phyloP scores from a whole-genome alignment of 2,113 vertebrate genomes.

The Montifringilla adamsi region DNA sequence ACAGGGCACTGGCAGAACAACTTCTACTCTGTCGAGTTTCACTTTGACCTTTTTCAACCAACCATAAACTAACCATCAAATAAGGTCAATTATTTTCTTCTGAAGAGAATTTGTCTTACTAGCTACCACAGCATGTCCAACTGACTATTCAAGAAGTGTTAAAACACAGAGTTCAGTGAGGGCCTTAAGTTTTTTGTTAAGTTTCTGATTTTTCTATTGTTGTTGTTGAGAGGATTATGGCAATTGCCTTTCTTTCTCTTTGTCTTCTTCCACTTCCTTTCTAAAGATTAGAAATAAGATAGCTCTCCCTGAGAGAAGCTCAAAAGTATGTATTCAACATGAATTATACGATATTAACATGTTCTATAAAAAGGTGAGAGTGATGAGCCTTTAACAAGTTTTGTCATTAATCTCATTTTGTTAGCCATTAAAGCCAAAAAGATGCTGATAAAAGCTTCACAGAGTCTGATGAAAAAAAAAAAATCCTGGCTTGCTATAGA shows the following conservation, averaged over 20 bases:
- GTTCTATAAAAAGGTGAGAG: conserved; percentile 20
- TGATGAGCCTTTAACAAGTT: background rate
- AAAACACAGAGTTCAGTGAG: background rate
- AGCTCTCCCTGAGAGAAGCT: background rate
- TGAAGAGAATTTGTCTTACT: background rate
- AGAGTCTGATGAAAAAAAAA: background rate
- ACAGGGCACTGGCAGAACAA: background rate
- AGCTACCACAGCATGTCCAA: background rate
- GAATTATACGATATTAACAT: background rate
- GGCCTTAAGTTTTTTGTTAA: background rate
- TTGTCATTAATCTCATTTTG: conserved; percentile 6
- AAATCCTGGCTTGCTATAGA: background rate
- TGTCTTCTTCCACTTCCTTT: background rate
- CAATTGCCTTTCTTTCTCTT: background rate
- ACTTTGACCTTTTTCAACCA: background rate
- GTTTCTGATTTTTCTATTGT: background rate
- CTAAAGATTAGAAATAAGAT: background rate
- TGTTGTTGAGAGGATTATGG: background rate
- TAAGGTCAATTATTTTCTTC: background rate
- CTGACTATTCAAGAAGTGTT: background rate
- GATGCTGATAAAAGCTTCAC: background rate
- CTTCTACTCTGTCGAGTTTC: background rate
- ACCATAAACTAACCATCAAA: background rate
- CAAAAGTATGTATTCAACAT: background rate
- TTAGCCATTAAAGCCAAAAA: background rate